phyloP scores from a whole-genome alignment of 2,888 invertebrate genomes.

The Pomacea canaliculata region DNA sequence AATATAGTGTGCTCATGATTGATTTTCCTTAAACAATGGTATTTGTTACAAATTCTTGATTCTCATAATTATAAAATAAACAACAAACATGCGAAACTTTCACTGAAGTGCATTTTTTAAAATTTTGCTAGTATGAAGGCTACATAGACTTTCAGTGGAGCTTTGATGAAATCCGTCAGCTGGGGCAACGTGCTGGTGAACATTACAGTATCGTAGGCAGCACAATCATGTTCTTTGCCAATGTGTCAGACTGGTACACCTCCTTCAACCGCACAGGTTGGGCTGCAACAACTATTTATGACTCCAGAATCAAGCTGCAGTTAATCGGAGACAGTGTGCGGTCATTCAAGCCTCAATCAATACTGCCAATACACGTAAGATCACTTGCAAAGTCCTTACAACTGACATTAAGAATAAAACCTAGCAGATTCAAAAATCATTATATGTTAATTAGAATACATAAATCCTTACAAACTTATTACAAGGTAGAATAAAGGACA shows the following conservation, averaged over 20 bases:
- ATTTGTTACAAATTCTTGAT: no score
- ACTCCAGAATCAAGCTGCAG: slow-evolving; percentile 84
- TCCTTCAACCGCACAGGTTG: slow-evolving; percentile 76
- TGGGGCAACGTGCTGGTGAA: slow-evolving; percentile 36
- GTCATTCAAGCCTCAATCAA: slow-evolving; percentile 95
- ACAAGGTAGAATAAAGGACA: no score
- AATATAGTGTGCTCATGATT: no score
- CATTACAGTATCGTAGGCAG: slow-evolving; percentile 49
- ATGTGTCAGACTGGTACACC: slow-evolving; percentile 67
- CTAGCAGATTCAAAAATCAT: no score
- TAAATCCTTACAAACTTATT: no score
- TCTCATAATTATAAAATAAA: no score
- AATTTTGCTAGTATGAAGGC: slow-evolving; percentile 81
- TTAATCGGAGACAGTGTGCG: slow-evolving; percentile 92
- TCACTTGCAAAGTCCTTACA: slow-evolving; percentile 71
- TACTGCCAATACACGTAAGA: slow-evolving; percentile 81
- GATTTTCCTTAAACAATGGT: no score
- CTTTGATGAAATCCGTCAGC: slow-evolving; percentile 78
- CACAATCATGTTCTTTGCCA: slow-evolving; percentile 66
- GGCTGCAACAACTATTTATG: slow-evolving; percentile 88
- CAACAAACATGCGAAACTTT: no score
- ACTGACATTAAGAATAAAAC: no score
- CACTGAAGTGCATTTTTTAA: no score
- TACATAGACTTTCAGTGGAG: slow-evolving; percentile 89
- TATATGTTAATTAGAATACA: no score